Base-by-base conservation (phyloP, 2,797 vertebrate genomes). In the Atherinosoma microstoma region DNA sequence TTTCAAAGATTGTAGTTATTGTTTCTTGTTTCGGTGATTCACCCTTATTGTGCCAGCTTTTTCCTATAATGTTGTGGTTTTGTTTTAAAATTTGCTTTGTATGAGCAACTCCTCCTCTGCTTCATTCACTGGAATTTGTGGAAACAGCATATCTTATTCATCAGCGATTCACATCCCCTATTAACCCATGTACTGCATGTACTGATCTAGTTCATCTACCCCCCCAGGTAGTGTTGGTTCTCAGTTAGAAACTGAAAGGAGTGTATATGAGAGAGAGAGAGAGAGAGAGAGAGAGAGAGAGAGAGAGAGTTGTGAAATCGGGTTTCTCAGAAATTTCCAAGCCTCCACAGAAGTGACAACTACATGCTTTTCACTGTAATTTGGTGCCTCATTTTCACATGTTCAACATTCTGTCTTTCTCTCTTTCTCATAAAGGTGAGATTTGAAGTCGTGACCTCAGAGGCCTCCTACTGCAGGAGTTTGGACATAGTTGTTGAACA, bases 381-480 rank as follows among this genome's bases (percentile, higher is more conserved):
- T 67, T 62, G 15, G 49, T 49, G 22, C 22, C 3, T 32, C 2
- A 2, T 11, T 57, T 3, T 42, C 11, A 57, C 2, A n/a, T 29
- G 3, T 22, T 78, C 36, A 35, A 0, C 40, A 2, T 45, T 20
- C 20, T 0, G 6, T 47, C 42, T 4, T 18, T 18, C 35, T 0
- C 38, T 32, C 20, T 61, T 2, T 74, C 16, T 9, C 40, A 45
- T 66, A 9, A 72, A 99, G 98, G 96, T 97, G 78, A 96, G 97
- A 70, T 99, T 99, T 89, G 98, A 99, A 85, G 91, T 99, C 15
- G 95, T 99, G 54, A 96, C 97, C 42, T 99, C 98, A 0, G 98
- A 99, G 82, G 96, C 97, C 0, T 99, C 98, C 0, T 99, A 99
- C 90, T 94, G 97, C 80, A 94, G 96, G 73, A 99, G 98, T 87